Base-by-base conservation (phyloP, 2,797 vertebrate species). In the Acanthurus lineatus region DNA sequence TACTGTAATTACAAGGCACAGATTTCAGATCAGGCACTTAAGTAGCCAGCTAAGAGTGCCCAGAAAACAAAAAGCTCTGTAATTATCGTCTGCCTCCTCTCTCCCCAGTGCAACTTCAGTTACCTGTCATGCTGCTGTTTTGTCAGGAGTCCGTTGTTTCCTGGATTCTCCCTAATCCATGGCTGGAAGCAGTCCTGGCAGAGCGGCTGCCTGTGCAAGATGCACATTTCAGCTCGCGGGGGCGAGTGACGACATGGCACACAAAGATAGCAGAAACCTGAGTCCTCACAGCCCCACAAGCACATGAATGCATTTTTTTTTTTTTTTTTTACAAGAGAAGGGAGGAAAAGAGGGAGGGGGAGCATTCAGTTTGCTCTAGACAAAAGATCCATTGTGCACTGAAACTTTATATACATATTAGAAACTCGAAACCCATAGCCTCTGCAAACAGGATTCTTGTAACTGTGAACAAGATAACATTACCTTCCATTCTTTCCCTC, bases 401-500 rank as follows among this genome's bases (percentile, higher is more conserved):
- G 96, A 96, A 96, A 96, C 95, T 95, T 96, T 95, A 96, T 96
- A 96, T 95, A 95, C 95, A 96, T 96, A 96, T 96, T 96, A 96
- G 96, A 95, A 96, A 96, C 93, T 90, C 62, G 92, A 96, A 96
- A 96, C 96, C 88, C 88, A 82, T 90, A 91, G 94, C 92, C 94
- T 93, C 90, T 85, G 88, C 83, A 70, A 94, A 92, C 92, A 91
- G 94, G 93, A 95, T 95, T 96, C 95, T 96, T 95, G 95, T 94
- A 96, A 96, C 95, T 96, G 95, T 96, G 95, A 95, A 95, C 93
- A 94, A 96, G 95, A 95, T 96, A 95, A 95, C 94, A 93, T 95
- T 95, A 95, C 95, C 93, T 82, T 92, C 94, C 92, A 95, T 95
- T 95, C 92, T 94, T 90, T 88, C 68, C 69, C 84, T 86, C 85